phyloP scores from a whole-genome alignment of 2,797 vertebrate species.

The Dallia pectoralis region DNA sequence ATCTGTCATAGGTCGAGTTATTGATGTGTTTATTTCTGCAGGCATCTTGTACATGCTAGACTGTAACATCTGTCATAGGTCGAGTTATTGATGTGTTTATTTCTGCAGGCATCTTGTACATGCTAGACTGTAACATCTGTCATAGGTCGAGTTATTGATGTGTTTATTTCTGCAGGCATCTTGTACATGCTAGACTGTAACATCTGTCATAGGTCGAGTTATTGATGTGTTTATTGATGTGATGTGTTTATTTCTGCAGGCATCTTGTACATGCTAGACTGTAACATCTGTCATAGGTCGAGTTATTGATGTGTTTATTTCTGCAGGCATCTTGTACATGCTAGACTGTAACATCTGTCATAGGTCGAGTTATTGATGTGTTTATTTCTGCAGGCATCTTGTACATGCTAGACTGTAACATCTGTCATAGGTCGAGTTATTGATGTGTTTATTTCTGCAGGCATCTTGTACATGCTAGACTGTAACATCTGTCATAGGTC shows the following conservation, averaged over 20 bases:
- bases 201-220: slow-evolving; percentile 82
- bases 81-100: not conserved
- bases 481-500: slow-evolving; percentile 88
- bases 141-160: slow-evolving; percentile 69
- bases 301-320: not conserved
- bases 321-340: slow-evolving; percentile 86
- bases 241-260: slow-evolving; percentile 61
- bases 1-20: slow-evolving; percentile 82
- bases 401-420: slow-evolving; percentile 88
- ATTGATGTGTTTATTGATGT: no score
- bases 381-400: slow-evolving; percentile 74
- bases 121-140: slow-evolving; percentile 88
- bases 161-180: slow-evolving; percentile 68
- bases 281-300: slow-evolving; percentile 88
- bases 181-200: slow-evolving; percentile 90
- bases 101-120: slow-evolving; percentile 82
- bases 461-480: slow-evolving; percentile 89
- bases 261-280: slow-evolving; percentile 88
- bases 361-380: slow-evolving; percentile 54
- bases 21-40: slow-evolving; percentile 39
- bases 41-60: slow-evolving; percentile 90
- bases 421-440: slow-evolving; percentile 82
- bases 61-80: slow-evolving; percentile 87
- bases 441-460: slow-evolving; percentile 53
- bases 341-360: slow-evolving; percentile 87